Evolutionary conservation across 2,888 invertebrate genomes (phyloP).

Genomic region (Pecten maximus): DNA sequence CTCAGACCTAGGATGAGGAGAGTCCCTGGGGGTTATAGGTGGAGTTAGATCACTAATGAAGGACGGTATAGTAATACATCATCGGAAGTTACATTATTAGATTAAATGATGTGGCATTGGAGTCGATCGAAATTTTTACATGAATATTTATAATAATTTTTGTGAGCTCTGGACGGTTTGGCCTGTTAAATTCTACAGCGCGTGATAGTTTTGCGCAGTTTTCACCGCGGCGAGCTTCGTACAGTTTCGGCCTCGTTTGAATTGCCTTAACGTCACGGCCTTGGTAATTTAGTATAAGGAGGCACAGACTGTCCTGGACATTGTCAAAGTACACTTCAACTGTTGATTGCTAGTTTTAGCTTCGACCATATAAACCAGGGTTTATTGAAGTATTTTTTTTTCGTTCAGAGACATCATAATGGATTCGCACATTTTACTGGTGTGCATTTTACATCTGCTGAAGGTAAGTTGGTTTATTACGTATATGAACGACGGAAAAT

Average conservation of each 20-base stretch:
- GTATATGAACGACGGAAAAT: too few species aligned
- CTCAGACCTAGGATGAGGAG: background rate
- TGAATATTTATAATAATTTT: background rate
- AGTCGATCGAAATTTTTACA: background rate
- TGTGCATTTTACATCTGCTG: background rate
- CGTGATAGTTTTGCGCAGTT: background rate
- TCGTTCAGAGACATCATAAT: background rate
- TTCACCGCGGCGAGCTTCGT: too few species aligned
- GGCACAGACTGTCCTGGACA: background rate
- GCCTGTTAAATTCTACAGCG: too few species aligned
- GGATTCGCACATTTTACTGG: background rate
- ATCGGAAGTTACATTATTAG: conserved; percentile 7
- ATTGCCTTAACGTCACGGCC: background rate
- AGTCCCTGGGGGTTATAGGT: background rate
- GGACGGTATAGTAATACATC: background rate
- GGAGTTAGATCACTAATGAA: conserved; percentile 7
- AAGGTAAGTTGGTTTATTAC: background rate
- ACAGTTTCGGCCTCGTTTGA: background rate
- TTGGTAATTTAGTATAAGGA: too few species aligned
- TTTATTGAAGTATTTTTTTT: too few species aligned
- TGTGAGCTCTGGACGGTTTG: background rate
- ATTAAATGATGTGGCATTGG: background rate
- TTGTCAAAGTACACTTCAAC: too few species aligned
- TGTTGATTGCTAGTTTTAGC: too few species aligned
- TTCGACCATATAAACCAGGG: too few species aligned